phyloP scores from a whole-genome alignment of 2,113 vertebrate species.

The Arothron firmamentum region DNA sequence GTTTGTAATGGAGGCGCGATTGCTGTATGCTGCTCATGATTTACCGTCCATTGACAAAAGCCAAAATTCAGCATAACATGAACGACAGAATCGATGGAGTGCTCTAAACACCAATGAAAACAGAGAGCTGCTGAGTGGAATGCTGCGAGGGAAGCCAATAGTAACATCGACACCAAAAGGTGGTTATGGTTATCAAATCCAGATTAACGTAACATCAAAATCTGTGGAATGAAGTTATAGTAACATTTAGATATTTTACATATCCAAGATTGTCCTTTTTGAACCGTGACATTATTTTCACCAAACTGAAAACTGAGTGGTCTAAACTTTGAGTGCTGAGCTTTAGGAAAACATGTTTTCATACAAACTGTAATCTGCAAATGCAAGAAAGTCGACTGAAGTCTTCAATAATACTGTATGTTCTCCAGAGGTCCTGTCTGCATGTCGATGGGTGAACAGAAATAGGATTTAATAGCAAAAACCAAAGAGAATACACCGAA shows the following conservation, averaged over 20 bases:
- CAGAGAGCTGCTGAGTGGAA: not conserved
- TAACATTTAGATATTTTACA: not conserved
- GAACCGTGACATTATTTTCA: slow-evolving; percentile 1
- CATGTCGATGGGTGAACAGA: slow-evolving; percentile 13
- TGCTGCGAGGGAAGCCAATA: slow-evolving; percentile 1
- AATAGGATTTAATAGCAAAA: slow-evolving; percentile 20
- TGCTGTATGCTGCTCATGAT: too few species aligned
- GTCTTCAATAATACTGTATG: not conserved
- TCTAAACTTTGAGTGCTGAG: slow-evolving; percentile 1
- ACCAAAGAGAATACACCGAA: slow-evolving; percentile 26
- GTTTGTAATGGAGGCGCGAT: too few species aligned
- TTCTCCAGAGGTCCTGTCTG: slow-evolving; percentile 7
- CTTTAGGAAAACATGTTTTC: not conserved
- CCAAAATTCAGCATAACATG: too few species aligned
- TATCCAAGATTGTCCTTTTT: slow-evolving; percentile 36
- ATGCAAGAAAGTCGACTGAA: slow-evolving; percentile 15
- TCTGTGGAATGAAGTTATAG: slow-evolving; percentile 19
- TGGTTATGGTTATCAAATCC: not conserved
- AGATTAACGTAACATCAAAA: not conserved
- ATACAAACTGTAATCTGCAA: slow-evolving; percentile 11
- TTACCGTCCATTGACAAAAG: too few species aligned
- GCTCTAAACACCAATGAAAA: too few species aligned
- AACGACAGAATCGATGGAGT: too few species aligned
- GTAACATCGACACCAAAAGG: not conserved
- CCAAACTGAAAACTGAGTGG: not conserved